A percentile compares a stretch with the other conserved stretches of the same genome.
Evolutionary conservation across 2,797 vertebrate species (phyloP).

Genomic region (Sparidentex hasta): DNA sequence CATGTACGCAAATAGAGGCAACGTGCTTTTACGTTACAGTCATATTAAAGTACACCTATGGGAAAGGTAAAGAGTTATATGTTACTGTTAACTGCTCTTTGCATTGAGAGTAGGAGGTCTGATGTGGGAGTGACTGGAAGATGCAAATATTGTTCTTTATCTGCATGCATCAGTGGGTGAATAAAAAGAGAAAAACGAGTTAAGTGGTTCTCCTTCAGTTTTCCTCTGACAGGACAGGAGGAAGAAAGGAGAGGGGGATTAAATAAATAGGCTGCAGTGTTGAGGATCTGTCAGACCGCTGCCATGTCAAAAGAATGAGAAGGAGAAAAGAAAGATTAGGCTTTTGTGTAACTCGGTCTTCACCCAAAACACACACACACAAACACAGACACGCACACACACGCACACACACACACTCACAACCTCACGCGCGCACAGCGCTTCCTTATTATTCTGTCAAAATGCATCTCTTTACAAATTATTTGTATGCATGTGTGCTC

Average conservation of each 20-base stretch:
- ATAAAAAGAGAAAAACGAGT: conserved; percentile 50
- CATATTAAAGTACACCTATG: not conserved
- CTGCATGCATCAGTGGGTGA: conserved; percentile 53
- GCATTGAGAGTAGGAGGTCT: conserved; percentile 14
- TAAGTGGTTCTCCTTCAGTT: conserved; percentile 67
- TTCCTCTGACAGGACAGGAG: conserved; percentile 64
- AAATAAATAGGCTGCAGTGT: conserved; percentile 72
- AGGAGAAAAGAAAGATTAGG: conserved; percentile 68
- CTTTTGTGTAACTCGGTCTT: conserved; percentile 63
- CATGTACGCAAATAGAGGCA: not conserved
- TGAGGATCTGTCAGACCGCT: conserved; percentile 72
- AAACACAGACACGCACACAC: conserved; percentile 25
- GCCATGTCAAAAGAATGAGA: conserved; percentile 72
- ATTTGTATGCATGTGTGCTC: conserved; percentile 72
- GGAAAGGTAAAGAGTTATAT: not conserved
- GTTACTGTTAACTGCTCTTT: conserved; percentile 29
- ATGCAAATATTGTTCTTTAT: conserved; percentile 68
- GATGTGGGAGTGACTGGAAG: conserved; percentile 42
- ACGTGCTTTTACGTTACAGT: not conserved
- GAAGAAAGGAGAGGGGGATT: conserved; percentile 67
- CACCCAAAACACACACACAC: conserved; percentile 29
- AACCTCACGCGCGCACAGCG: conserved; percentile 17
- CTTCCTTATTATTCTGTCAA: conserved; percentile 68
- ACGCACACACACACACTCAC: conserved; percentile 6
- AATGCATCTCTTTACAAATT: conserved; percentile 67